A percentile compares a stretch with the other conserved stretches of the same genome.
phyloP scores from a whole-genome alignment of 2,113 vertebrate genomes.

The Phyllostomus discolor region DNA sequence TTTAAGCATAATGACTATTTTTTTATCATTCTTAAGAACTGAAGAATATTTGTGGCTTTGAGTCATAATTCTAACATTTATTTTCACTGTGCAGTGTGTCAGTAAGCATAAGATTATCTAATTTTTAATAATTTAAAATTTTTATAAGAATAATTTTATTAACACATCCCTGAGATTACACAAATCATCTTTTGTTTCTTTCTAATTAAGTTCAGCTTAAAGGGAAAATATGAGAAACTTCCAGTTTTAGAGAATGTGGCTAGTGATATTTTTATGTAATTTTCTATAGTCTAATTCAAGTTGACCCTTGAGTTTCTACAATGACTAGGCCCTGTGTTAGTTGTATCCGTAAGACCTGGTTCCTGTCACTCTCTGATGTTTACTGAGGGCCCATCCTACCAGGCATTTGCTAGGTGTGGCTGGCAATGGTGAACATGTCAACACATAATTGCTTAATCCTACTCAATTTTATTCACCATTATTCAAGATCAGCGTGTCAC shows the following conservation, averaged over 20 bases:
- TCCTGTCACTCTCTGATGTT: background rate
- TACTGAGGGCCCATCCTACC: background rate
- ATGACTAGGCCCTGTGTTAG: background rate
- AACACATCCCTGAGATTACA: background rate
- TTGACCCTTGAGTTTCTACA: background rate
- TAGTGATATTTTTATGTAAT: background rate
- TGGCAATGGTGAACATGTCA: background rate
- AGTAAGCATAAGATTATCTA: background rate
- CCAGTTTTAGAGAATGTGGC: background rate
- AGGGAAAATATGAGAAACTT: background rate
- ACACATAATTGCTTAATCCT: background rate
- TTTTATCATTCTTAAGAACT: background rate
- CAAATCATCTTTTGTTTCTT: background rate
- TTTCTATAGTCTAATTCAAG: background rate
- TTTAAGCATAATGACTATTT: background rate
- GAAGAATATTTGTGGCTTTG: background rate
- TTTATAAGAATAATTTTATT: slow-evolving; percentile 12
- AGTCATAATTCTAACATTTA: background rate
- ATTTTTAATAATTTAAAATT: background rate
- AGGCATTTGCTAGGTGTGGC: background rate
- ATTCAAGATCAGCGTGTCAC: background rate
- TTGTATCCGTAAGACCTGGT: background rate
- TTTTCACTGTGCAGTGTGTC: background rate
- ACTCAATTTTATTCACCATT: background rate
- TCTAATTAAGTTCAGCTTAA: background rate